Evolutionary conservation across 2,113 vertebrate genomes (phyloP).

Genomic region (Struthio camelus): DNA sequence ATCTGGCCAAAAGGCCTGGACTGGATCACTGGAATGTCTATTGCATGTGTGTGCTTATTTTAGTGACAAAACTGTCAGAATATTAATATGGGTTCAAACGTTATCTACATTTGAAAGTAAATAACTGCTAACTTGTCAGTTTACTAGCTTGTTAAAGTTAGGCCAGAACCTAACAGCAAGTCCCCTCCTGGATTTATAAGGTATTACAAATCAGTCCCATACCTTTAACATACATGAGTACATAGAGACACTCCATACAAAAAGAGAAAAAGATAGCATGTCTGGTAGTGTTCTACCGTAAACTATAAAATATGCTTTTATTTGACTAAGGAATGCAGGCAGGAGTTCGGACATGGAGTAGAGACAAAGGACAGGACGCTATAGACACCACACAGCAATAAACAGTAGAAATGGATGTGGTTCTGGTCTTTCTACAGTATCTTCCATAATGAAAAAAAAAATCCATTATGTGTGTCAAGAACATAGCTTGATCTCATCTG

Average conservation of each 20-base stretch:
- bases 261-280: background rate
- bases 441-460: background rate
- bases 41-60: background rate
- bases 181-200: background rate
- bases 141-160: background rate
- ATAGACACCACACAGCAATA: background rate
- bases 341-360: background rate
- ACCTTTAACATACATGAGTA: background rate
- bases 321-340: background rate
- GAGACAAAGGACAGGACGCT: background rate
- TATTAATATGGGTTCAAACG: fast-evolving
- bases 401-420: background rate
- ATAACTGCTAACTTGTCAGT: background rate
- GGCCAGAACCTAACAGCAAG: background rate
- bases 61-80: background rate
- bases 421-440: background rate
- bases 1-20: background rate
- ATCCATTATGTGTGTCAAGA: background rate
- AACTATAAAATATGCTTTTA: background rate
- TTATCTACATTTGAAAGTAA: too few species aligned
- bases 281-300: background rate
- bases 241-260: background rate
- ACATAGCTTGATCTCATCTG: background rate
- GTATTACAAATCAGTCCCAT: background rate
- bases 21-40: background rate